Evolutionary conservation across 2,113 vertebrate genomes (phyloP).

Genomic region (Cochlearius cochlearius): DNA sequence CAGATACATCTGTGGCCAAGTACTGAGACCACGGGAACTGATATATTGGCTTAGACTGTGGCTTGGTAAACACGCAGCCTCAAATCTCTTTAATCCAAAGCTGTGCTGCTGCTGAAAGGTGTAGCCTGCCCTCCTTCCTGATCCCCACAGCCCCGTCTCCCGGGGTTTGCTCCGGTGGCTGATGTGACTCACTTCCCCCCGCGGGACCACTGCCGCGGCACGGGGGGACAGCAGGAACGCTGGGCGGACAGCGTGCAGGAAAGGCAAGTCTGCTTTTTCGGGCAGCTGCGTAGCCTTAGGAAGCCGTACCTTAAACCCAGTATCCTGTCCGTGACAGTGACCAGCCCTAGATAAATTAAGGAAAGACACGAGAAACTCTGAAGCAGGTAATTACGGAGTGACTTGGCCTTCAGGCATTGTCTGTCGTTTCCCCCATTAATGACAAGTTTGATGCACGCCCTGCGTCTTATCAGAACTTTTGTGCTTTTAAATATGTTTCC

Average conservation of each 20-base stretch:
- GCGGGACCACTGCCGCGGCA: background rate
- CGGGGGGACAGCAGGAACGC: background rate
- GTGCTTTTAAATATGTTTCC: background rate
- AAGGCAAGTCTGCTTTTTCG: background rate
- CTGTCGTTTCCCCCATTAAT: background rate
- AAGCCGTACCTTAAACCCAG: background rate
- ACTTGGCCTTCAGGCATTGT: background rate
- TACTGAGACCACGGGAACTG: background rate
- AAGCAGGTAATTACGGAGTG: background rate
- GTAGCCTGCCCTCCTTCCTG: background rate
- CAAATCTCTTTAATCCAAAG: background rate
- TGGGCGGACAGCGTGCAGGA: background rate
- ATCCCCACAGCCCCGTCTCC: background rate
- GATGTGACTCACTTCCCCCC: background rate
- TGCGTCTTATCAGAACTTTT: background rate
- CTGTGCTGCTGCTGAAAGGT: background rate
- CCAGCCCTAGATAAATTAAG: background rate
- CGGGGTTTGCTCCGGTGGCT: fast-evolving
- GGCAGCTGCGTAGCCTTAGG: background rate
- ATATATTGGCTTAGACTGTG: fast-evolving
- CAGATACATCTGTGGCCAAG: background rate
- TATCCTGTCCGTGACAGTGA: constrained; percentile 35
- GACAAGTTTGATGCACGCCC: background rate
- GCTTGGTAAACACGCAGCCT: background rate
- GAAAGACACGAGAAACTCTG: background rate